Evolutionary conservation across 2,888 invertebrate species (phyloP).

Genomic region (Gari tellinella): DNA sequence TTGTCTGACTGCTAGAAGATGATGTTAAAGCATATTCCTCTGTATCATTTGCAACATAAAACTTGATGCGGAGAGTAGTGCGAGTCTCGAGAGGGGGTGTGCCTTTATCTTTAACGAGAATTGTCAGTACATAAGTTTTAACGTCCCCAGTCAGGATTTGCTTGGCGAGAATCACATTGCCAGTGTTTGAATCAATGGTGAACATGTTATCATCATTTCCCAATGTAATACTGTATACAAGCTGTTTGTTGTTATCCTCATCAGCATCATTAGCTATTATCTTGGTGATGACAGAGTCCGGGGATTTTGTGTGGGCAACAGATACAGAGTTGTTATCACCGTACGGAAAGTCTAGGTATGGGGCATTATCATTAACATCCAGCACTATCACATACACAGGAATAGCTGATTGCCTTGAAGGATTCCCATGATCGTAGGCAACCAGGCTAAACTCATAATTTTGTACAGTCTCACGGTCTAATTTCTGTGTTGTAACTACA

Average conservation of each 20-base stretch:
- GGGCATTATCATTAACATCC: conserved; percentile 74
- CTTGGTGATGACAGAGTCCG: conserved; percentile 47
- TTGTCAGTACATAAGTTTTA: conserved; percentile 55
- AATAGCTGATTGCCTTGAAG: conserved; percentile 57
- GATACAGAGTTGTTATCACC: conserved; percentile 65
- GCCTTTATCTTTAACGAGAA: conserved; percentile 62
- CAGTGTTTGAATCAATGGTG: conserved; percentile 50
- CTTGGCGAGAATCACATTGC: conserved; percentile 53
- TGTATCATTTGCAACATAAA: conserved; percentile 47
- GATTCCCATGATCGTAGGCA: conserved; percentile 68
- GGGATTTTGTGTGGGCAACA: conserved; percentile 58
- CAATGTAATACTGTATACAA: conserved; percentile 52
- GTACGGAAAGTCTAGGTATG: conserved; percentile 71
- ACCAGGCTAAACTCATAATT: conserved; percentile 63
- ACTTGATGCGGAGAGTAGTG: conserved; percentile 56
- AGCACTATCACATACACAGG: conserved; percentile 65
- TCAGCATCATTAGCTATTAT: conserved; percentile 60
- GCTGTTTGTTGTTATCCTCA: conserved; percentile 51
- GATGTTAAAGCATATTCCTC: neutral
- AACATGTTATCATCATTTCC: conserved; percentile 49
- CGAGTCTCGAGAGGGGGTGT: conserved; percentile 39
- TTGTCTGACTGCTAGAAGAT: conserved; percentile 43
- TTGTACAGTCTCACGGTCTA: conserved; percentile 68
- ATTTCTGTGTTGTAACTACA: conserved; percentile 55
- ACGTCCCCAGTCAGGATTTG: conserved; percentile 46